Conservation (phyloP, 2,113 vertebrate genomes). For the Myotis yumanensis region DNA sequence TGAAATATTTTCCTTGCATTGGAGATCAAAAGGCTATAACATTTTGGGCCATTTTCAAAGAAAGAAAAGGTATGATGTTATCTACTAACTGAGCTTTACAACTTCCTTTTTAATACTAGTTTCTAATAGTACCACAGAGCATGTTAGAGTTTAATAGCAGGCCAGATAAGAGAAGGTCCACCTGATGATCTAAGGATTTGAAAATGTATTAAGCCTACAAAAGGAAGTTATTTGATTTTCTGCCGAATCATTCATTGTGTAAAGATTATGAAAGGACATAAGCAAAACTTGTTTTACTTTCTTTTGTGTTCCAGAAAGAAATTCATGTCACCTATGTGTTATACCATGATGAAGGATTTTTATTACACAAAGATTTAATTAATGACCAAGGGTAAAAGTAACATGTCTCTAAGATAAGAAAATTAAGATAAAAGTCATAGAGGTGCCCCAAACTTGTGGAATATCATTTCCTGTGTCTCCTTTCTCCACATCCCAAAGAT, state of each 20-base stretch:
- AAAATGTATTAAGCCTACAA: background rate
- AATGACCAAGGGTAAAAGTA: background rate
- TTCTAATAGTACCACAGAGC: background rate
- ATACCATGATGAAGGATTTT: background rate
- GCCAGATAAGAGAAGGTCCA: background rate
- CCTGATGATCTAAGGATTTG: background rate
- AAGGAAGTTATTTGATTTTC: background rate
- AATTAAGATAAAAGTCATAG: background rate
- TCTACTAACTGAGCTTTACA: background rate
- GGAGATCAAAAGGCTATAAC: background rate
- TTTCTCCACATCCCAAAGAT: background rate
- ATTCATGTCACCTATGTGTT: background rate
- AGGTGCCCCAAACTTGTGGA: background rate
- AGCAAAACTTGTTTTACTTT: background rate
- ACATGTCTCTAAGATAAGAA: background rate
- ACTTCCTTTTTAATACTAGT: background rate
- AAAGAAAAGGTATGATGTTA: background rate
- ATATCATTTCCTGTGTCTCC: background rate
- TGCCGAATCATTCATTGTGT: background rate
- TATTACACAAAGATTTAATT: background rate
- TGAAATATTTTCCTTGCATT: background rate
- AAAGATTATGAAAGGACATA: background rate
- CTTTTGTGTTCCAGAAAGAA: background rate
- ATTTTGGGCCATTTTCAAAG: background rate
- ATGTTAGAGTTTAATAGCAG: background rate